These are phyloP conservation scores for Zaprionus capensis DNA, from an alignment of 1,140 invertebrate genomes.

Conservation along the genomic window DNA sequence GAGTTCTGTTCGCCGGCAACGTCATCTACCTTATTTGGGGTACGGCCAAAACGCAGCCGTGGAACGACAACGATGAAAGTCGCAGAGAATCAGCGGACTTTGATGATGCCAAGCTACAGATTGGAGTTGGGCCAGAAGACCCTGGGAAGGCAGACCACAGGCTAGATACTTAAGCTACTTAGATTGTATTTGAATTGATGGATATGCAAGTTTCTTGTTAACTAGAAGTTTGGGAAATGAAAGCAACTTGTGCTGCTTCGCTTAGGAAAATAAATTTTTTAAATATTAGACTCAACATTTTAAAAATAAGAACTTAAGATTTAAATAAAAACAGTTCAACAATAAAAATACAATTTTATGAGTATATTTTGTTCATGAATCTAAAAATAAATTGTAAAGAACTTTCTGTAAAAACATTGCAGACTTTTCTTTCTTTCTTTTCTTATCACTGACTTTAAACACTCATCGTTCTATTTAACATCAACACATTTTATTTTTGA, in stretches of 20 bases:
- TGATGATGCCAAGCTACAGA: constrained; percentile 48
- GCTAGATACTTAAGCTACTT: constrained; percentile 21
- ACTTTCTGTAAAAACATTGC: neutral
- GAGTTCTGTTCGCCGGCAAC: constrained; percentile 88
- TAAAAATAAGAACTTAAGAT: too few relatives aligned
- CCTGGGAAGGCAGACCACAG: neutral
- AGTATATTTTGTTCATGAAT: neutral
- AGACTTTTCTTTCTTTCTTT: neutral
- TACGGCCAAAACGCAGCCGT: constrained; percentile 87
- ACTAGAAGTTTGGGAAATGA: too few relatives aligned
- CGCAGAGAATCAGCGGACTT: constrained; percentile 44
- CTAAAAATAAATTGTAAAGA: neutral
- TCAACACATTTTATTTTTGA: too few relatives aligned
- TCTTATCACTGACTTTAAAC: too few relatives aligned
- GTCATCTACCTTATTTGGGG: constrained; percentile 89
- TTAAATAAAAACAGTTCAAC: neutral
- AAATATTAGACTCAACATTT: too few relatives aligned
- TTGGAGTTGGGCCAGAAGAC: neutral
- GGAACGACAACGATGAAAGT: constrained; percentile 85
- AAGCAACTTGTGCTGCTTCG: too few relatives aligned
- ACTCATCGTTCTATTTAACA: too few relatives aligned
- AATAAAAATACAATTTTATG: neutral
- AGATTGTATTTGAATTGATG: too few relatives aligned
- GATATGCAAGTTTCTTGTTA: too few relatives aligned
- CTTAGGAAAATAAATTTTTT: too few relatives aligned